Evolutionary conservation across 2,888 invertebrate species (phyloP).

Genomic region (Chymomyza amoena): DNA sequence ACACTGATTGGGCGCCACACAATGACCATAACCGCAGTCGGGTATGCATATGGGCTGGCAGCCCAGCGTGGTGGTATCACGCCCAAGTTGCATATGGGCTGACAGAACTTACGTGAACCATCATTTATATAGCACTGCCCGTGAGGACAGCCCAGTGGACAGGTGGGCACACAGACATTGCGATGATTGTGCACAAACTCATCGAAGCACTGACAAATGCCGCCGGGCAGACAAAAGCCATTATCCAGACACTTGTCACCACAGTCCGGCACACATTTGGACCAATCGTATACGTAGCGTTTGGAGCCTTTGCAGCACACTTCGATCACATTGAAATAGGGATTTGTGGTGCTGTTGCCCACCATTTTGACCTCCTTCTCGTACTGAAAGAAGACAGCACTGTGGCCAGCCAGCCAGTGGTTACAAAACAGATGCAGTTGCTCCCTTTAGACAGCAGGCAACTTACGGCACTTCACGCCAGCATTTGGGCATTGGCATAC

Average conservation of each 20-base stretch:
- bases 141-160: slow-evolving; percentile 74
- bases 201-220: slow-evolving; percentile 75
- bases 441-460: neutral
- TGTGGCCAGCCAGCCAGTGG: slow-evolving; percentile 20
- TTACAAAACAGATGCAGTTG: neutral
- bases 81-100: slow-evolving; percentile 81
- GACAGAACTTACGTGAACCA: slow-evolving; percentile 77
- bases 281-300: slow-evolving; percentile 82
- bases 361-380: slow-evolving; percentile 74
- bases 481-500: slow-evolving; percentile 69
- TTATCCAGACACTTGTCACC: slow-evolving; percentile 74
- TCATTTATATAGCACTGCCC: slow-evolving; percentile 78
- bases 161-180: slow-evolving; percentile 69
- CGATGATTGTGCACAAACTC: slow-evolving; percentile 75
- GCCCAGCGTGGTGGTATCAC: slow-evolving; percentile 49
- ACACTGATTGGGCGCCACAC: slow-evolving; percentile 80
- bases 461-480: slow-evolving; percentile 76
- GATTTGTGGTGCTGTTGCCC: slow-evolving; percentile 78
- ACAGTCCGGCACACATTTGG: slow-evolving; percentile 79
- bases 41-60: slow-evolving; percentile 75
- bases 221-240: slow-evolving; percentile 79
- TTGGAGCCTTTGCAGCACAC: slow-evolving; percentile 87
- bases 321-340: slow-evolving; percentile 81
- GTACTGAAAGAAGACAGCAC: slow-evolving; percentile 75
- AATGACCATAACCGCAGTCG: slow-evolving; percentile 78